Evolutionary conservation across 2,888 invertebrate species (phyloP), one percentile per base, ranked within the genome.

Genomic region (Drosophila formosana): DNA sequence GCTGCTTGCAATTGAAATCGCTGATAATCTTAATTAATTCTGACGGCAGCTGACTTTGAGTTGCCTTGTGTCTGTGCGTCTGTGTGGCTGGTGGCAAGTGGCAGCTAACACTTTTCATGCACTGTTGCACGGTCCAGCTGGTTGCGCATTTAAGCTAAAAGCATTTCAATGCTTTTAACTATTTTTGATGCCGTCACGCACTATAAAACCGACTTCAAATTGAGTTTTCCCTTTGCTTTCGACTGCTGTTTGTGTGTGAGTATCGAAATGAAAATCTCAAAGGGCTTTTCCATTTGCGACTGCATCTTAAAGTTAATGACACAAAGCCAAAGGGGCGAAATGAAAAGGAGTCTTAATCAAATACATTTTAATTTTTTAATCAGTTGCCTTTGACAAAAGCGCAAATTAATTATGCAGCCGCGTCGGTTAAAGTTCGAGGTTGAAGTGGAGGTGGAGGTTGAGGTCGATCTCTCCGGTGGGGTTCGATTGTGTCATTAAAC

Each of bases 121-220:
- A 67, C 49, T 66, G 51, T 23, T 51, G 66, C 63, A 63, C 63
- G 61, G 47, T 50, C 52, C 34, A 64, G 68, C 65, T 68, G 61
- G 49, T 50, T 57, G 66, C 66, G 66, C 71, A 72, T 75, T 83
- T 82, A 60, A 66, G 82, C 75, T 89, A 84, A 85, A 87, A 85
- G 89, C 82, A 73, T 87, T 85, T 77, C 82, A 84, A 72, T 87
- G 89, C 80, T 86, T 67, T 81, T 75, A 86, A 83, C 85, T 81
- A 81, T 81, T 83, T 83, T 72, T 81, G 68, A 87, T 79, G 68
- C 71, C 75, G 73, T 71, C 77, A 88, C 84, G 85, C 84, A 75
- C 87, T 79, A 77, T 87, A 81, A 81, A 88, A 71, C 67, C 13
- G 13, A 52, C 37, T 61, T n/a, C 41, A 67, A 57, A 50, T 58